A percentile compares a stretch with the other conserved stretches of the same genome.
These are phyloP conservation scores for Papilio dardanus DNA, from an alignment of 1,140 invertebrate species.

Conservation along the genomic window DNA sequence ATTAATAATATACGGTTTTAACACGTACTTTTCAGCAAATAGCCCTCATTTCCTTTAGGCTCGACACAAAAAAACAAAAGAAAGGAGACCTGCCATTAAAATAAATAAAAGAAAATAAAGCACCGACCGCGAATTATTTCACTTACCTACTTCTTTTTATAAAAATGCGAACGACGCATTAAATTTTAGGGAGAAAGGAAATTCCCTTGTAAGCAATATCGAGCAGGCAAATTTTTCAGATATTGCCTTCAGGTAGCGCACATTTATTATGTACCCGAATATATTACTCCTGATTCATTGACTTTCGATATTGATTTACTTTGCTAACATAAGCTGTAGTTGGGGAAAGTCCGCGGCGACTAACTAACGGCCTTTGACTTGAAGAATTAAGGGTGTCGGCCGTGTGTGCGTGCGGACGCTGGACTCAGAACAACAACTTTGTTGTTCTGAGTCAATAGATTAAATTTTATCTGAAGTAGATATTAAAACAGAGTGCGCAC, in stretches of 20 bases:
- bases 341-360: slow-evolving; percentile 62
- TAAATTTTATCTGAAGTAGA: slow-evolving; percentile 30
- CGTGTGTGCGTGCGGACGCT: slow-evolving; percentile 57
- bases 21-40: slow-evolving; percentile 63
- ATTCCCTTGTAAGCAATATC: slow-evolving; percentile 82
- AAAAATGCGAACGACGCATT: slow-evolving; percentile 82
- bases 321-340: slow-evolving; percentile 80
- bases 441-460: slow-evolving; percentile 27
- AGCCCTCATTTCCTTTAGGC: slow-evolving; percentile 63
- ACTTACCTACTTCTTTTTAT: slow-evolving; percentile 81
- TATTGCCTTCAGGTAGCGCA: slow-evolving; percentile 82
- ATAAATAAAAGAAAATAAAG: slow-evolving; percentile 82
- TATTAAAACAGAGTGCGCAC: background rate
- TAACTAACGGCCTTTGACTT: slow-evolving; percentile 68
- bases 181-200: slow-evolving; percentile 82
- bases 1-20: slow-evolving; percentile 67
- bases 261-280: slow-evolving; percentile 83
- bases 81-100: slow-evolving; percentile 78
- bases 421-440: slow-evolving; percentile 41
- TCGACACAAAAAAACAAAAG: slow-evolving; percentile 66
- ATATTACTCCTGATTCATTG: slow-evolving; percentile 83
- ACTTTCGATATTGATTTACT: slow-evolving; percentile 82
- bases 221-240: slow-evolving; percentile 82
- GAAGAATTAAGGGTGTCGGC: slow-evolving; percentile 66
- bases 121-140: slow-evolving; percentile 79